These are phyloP conservation scores for Ianthella basta DNA, from an alignment of 37 sponge, comb jelly and placozoan genomes.

Conservation along the genomic window DNA sequence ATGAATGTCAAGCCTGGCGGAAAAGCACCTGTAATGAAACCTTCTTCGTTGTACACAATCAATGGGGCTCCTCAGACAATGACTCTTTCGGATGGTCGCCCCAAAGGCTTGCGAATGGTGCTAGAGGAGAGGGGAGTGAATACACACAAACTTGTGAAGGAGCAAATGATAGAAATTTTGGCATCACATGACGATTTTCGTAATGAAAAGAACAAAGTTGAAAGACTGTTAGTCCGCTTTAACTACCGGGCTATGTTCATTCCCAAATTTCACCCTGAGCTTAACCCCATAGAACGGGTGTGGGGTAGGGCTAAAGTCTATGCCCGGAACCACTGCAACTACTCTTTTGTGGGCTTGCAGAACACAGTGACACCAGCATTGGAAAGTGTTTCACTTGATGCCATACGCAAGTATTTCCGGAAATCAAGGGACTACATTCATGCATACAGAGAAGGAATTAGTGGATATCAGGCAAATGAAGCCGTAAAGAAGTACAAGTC, in stretches of 20 bases:
- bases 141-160: background rate
- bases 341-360: constrained; percentile 27
- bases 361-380: constrained; percentile 9
- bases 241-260: background rate
- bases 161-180: background rate
- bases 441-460: constrained; percentile 39
- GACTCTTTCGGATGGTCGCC: background rate
- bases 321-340: constrained; percentile 40
- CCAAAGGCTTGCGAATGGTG: constrained; percentile 17
- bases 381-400: background rate
- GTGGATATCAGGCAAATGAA: background rate
- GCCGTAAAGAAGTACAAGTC: background rate
- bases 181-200: constrained; percentile 1
- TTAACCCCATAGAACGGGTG: constrained; percentile 39
- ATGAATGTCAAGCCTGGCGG: constrained; percentile 52
- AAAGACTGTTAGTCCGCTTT: background rate
- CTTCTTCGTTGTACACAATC: background rate
- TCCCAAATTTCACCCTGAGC: constrained; percentile 39
- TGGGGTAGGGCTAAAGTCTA: constrained; percentile 36
- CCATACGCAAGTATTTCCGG: constrained; percentile 39
- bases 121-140: background rate
- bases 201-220: constrained; percentile 7
- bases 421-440: constrained; percentile 16
- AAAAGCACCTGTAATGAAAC: constrained; percentile 9
- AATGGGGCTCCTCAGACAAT: background rate